Percentiles rank a stretch among this genome's conserved stretches.
These are phyloP conservation scores for Mustelus asterias DNA, from an alignment of 2,113 vertebrate genomes.

Conservation along the genomic window DNA sequence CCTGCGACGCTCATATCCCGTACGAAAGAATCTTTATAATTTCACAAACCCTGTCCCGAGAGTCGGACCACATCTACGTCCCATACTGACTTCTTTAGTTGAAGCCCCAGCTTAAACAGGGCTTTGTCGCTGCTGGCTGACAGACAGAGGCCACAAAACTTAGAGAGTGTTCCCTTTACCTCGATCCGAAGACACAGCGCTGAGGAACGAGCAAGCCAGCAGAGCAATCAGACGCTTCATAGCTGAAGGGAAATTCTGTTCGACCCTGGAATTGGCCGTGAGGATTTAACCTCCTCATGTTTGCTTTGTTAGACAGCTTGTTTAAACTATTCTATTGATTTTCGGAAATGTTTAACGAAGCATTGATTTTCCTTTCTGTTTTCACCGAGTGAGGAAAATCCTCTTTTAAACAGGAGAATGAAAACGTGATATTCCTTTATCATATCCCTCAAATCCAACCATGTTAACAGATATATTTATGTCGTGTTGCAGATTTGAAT, in stretches of 20 bases:
- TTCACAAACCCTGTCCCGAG: background rate
- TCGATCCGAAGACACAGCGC: constrained; percentile 44
- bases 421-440: background rate
- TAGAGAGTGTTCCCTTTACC: constrained; percentile 40
- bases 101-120: background rate
- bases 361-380: background rate
- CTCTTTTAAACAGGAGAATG: background rate
- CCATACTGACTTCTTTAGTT: background rate
- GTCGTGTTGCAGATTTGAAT: background rate
- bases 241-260: background rate
- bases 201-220: constrained; percentile 41
- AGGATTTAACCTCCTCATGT: background rate
- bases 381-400: no score
- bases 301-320: background rate
- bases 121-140: no score
- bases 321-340: constrained; percentile 26
- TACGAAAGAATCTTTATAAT: background rate
- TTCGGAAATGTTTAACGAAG: background rate
- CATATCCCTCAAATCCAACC: background rate
- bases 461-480: background rate
- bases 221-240: constrained; percentile 40
- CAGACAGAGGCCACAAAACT: background rate
- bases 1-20: background rate
- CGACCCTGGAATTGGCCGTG: background rate
- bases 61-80: background rate